A percentile compares a stretch with the other conserved stretches of the same genome.
Evolutionary conservation across 2,888 invertebrate genomes (phyloP).

Genomic region (Drosophila mercatorum): DNA sequence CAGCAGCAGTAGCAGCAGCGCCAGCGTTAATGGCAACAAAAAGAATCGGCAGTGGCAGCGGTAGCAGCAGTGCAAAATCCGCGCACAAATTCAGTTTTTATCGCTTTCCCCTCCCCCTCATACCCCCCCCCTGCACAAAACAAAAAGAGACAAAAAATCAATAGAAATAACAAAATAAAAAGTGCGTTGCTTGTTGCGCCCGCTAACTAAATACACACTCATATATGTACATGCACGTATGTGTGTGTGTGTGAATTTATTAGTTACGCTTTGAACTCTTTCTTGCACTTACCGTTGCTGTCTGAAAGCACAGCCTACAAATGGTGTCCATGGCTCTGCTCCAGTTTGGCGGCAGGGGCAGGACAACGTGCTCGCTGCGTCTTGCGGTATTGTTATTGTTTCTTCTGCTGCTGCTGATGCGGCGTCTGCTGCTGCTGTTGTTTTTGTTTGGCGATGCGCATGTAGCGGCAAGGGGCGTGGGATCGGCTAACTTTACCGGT

Average conservation of each 20-base stretch:
- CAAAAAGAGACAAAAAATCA: slow-evolving; percentile 78
- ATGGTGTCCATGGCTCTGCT: slow-evolving; percentile 83
- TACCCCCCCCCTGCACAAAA: slow-evolving; percentile 24
- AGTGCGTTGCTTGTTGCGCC: slow-evolving; percentile 45
- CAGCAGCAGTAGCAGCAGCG: slow-evolving; percentile 30
- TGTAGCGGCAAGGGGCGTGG: slow-evolving; percentile 30
- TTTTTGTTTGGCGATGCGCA: slow-evolving; percentile 28
- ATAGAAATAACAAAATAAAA: slow-evolving; percentile 82
- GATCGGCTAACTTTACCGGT: slow-evolving; percentile 63
- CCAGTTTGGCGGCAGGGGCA: slow-evolving; percentile 55
- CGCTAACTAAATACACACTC: slow-evolving; percentile 16
- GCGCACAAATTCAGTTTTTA: slow-evolving; percentile 73
- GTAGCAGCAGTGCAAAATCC: slow-evolving; percentile 55
- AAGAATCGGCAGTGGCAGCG: slow-evolving; percentile 28
- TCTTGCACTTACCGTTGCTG: slow-evolving; percentile 79
- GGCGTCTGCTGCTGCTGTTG: slow-evolving; percentile 24
- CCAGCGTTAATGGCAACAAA: slow-evolving; percentile 25
- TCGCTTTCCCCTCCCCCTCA: slow-evolving; percentile 28
- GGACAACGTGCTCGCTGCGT: slow-evolving; percentile 68
- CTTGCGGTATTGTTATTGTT: slow-evolving; percentile 47
- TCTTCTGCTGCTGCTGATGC: slow-evolving; percentile 21
- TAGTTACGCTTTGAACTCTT: slow-evolving; percentile 12
- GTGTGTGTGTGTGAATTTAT: background rate
- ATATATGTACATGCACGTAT: slow-evolving; percentile 2
- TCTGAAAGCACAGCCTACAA: slow-evolving; percentile 85